phyloP scores from a whole-genome alignment of 64 coral and sea anemone genomes.

The Orbicella faveolata region DNA sequence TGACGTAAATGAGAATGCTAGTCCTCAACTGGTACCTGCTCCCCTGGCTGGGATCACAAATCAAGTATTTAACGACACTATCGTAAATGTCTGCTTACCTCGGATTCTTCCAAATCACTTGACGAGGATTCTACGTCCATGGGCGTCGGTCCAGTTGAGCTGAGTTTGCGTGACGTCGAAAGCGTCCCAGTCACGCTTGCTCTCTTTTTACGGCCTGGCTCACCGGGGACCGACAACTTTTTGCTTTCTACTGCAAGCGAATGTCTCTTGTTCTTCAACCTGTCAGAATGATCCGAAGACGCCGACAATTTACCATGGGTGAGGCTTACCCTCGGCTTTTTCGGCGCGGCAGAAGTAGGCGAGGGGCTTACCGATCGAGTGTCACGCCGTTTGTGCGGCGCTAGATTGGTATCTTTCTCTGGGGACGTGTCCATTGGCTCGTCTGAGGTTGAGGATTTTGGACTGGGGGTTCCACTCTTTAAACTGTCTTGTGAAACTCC shows the following conservation, averaged over 20 bases:
- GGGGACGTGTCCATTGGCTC: slow-evolving; percentile 29
- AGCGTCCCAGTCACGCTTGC: slow-evolving; percentile 13
- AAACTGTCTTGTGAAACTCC: not conserved
- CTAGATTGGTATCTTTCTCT: not conserved
- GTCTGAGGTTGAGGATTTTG: not conserved
- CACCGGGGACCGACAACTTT: not conserved
- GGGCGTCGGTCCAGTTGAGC: not conserved
- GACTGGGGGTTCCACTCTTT: not conserved
- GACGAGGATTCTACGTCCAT: slow-evolving; percentile 38
- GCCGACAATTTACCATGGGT: not conserved
- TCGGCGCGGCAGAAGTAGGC: slow-evolving; percentile 3
- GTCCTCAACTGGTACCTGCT: too few relatives aligned
- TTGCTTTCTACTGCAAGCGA: not conserved
- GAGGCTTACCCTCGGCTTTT: slow-evolving; percentile 25
- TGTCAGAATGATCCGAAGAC: slow-evolving; percentile 14
- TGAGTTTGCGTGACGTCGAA: not conserved
- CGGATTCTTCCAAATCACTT: slow-evolving; percentile 26
- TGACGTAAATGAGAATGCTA: too few relatives aligned
- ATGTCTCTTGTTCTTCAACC: slow-evolving; percentile 18
- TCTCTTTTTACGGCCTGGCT: slow-evolving; percentile 16
- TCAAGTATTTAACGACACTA: not conserved
- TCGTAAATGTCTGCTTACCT: not conserved
- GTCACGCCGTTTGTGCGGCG: not conserved
- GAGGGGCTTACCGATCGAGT: slow-evolving; percentile 22
- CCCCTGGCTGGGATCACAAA: too few relatives aligned